These are phyloP conservation scores for Epinephelus cyanopodus DNA, from an alignment of 2,113 vertebrate species.

Conservation along the genomic window DNA sequence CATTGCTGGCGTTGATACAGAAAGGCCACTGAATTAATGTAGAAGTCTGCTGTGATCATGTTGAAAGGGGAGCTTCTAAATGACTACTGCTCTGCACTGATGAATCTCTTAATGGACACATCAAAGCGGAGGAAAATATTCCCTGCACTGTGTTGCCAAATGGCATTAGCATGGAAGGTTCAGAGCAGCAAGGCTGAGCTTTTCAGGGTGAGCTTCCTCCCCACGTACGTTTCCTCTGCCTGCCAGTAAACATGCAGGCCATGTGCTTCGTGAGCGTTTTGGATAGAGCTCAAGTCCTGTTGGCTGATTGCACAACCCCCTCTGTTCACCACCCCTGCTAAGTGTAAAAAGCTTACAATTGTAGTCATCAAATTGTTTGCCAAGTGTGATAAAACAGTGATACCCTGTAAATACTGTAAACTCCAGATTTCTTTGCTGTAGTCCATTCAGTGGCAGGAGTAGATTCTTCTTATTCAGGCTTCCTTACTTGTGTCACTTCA, in stretches of 20 bases:
- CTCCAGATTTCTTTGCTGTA: neutral
- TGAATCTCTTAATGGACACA: slow-evolving; percentile 77
- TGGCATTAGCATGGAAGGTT: slow-evolving; percentile 70
- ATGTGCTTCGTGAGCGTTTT: slow-evolving; percentile 51
- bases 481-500: neutral
- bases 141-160: slow-evolving; percentile 65
- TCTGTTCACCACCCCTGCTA: slow-evolving; percentile 36
- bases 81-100: slow-evolving; percentile 58
- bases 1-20: slow-evolving; percentile 49
- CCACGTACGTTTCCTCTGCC: slow-evolving; percentile 36
- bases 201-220: slow-evolving; percentile 50
- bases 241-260: slow-evolving; percentile 72
- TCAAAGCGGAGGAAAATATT: slow-evolving; percentile 74
- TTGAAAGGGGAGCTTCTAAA: slow-evolving; percentile 64
- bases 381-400: slow-evolving; percentile 40
- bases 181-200: slow-evolving; percentile 52
- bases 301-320: slow-evolving; percentile 50
- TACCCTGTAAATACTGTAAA: slow-evolving; percentile 8
- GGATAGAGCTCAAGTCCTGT: slow-evolving; percentile 41
- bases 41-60: slow-evolving; percentile 64
- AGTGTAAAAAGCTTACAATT: slow-evolving; percentile 47
- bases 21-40: slow-evolving; percentile 50
- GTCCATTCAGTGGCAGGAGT: slow-evolving; percentile 20
- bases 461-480: neutral
- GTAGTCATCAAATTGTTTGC: slow-evolving; percentile 30